Conservation (phyloP, 37 sponge, comb jelly and placozoan species). For the Halichondria panicea region DNA sequence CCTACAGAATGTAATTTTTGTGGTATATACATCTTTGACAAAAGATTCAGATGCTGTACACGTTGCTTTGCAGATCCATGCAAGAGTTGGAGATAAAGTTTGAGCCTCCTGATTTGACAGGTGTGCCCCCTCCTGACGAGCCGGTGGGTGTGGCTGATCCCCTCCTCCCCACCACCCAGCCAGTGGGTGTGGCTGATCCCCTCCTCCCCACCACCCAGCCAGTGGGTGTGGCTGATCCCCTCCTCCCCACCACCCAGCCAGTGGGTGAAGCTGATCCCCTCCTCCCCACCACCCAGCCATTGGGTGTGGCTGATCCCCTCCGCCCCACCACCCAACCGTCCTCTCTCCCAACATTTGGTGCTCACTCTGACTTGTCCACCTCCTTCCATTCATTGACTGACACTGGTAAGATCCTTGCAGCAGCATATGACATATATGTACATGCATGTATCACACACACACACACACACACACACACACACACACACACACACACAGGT, state of each 20-base stretch:
- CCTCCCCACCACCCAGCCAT: background rate
- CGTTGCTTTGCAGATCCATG: slow-evolving; percentile 55
- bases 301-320: background rate
- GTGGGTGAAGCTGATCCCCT: no score
- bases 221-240: background rate
- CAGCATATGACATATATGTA: no score
- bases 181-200: background rate
- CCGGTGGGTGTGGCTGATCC: background rate
- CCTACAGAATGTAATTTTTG: no score
- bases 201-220: slow-evolving; percentile 18
- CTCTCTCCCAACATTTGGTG: background rate
- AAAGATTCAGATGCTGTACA: background rate
- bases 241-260: no score
- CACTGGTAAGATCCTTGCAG: no score
- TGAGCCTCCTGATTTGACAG: slow-evolving; percentile 73
- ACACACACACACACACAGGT: background rate
- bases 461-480: background rate
- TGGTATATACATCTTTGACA: no score
- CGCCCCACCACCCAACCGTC: background rate
- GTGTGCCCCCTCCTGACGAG: slow-evolving; percentile 43
- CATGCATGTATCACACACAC: background rate
- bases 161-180: background rate
- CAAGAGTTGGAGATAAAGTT: slow-evolving; percentile 73
- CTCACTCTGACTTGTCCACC: background rate
- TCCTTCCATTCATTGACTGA: background rate